Percentiles rank a stretch among this genome's conserved stretches.
phyloP scores from a whole-genome alignment of 2,113 vertebrate species.

The Herpetotheres cachinnans region DNA sequence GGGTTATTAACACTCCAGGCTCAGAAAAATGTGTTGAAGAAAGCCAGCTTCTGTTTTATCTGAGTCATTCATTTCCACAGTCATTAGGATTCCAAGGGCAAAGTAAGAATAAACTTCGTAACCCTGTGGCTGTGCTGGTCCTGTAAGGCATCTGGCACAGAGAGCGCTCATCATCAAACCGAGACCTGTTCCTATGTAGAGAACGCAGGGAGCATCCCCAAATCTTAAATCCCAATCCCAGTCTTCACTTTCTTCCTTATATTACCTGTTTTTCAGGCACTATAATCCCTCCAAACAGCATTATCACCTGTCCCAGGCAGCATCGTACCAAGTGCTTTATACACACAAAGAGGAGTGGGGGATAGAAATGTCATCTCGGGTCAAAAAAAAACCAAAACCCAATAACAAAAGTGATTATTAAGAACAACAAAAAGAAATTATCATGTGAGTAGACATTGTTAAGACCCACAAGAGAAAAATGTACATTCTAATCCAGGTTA shows the following conservation, averaged over 20 bases:
- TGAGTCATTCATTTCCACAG: background rate
- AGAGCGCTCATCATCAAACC: accelerated
- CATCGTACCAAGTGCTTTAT: background rate
- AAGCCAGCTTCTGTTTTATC: background rate
- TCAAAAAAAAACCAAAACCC: background rate
- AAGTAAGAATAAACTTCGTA: background rate
- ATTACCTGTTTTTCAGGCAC: background rate
- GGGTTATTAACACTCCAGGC: background rate
- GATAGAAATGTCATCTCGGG: background rate
- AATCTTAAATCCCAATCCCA: background rate
- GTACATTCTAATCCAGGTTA: background rate
- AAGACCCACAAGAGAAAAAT: background rate
- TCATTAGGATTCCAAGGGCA: background rate
- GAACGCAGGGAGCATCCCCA: background rate
- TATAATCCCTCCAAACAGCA: background rate
- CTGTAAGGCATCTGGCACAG: background rate
- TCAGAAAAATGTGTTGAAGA: background rate
- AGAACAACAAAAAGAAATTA: background rate
- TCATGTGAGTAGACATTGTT: background rate
- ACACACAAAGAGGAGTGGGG: background rate
- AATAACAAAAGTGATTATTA: background rate
- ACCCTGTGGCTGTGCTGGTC: background rate
- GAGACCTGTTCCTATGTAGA: background rate
- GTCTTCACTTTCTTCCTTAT: background rate
- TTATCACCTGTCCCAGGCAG: background rate